Conservation (phyloP, 2,797 vertebrate genomes). For the Alcedo quadribrachys region DNA sequence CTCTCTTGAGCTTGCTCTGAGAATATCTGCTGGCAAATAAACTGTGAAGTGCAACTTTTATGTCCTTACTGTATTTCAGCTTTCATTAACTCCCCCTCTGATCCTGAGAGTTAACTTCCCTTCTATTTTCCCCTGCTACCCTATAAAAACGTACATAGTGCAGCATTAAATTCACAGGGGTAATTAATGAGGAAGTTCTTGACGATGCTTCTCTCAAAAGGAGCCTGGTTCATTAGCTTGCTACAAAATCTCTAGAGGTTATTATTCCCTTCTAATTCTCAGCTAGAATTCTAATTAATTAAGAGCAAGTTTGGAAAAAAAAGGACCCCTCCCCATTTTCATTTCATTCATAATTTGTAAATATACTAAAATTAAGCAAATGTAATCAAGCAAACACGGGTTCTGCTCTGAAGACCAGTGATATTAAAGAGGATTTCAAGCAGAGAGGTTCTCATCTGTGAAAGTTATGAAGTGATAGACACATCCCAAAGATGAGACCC, state of each 20-base stretch:
- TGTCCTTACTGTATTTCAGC: not conserved
- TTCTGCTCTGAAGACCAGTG: not conserved
- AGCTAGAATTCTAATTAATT: not conserved
- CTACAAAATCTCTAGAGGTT: not conserved
- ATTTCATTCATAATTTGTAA: not conserved
- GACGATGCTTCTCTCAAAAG: not conserved
- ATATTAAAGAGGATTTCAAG: not conserved
- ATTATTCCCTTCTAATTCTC: not conserved
- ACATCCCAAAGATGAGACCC: not conserved
- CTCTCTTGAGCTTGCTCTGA: not conserved
- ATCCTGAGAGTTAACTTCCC: not conserved
- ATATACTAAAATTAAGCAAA: not conserved
- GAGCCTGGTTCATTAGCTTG: not conserved
- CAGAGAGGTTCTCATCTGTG: not conserved
- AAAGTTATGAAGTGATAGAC: not conserved
- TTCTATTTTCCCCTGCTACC: not conserved
- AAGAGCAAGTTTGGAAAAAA: not conserved
- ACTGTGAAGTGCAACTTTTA: not conserved
- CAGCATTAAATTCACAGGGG: not conserved
- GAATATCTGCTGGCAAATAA: not conserved
- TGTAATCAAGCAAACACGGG: not conserved
- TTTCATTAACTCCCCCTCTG: not conserved
- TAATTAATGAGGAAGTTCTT: not conserved
- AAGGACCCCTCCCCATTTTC: fast-evolving
- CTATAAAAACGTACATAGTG: not conserved